Percentiles rank a stretch among this genome's conserved stretches.
Conservation (phyloP, 2,113 vertebrate genomes). For the Indicator maculatus region DNA sequence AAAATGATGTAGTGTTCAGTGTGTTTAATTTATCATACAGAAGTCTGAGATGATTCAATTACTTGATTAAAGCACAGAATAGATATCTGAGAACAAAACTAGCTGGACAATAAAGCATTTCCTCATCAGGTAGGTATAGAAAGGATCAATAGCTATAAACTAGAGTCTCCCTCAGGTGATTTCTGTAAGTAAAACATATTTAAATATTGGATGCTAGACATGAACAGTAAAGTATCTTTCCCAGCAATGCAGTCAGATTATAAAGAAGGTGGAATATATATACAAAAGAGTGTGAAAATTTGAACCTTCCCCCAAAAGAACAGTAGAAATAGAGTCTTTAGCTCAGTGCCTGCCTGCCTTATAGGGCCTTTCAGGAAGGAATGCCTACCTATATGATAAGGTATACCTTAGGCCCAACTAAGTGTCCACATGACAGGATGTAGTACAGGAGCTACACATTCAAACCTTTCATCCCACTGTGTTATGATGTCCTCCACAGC, state of each 20-base stretch:
- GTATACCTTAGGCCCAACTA: not conserved
- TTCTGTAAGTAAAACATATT: constrained; percentile 15
- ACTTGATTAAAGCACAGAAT: constrained; percentile 36
- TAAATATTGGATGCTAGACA: not conserved
- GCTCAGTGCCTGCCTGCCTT: not conserved
- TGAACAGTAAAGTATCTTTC: not conserved
- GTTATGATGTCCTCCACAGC: not conserved
- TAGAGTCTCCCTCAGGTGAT: not conserved
- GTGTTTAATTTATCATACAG: not conserved
- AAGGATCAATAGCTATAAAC: constrained; percentile 35
- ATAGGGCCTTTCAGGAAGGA: not conserved
- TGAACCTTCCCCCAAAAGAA: not conserved
- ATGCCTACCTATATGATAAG: not conserved
- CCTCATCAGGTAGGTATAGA: not conserved
- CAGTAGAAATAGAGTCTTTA: not conserved
- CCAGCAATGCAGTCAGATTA: not conserved
- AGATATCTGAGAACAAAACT: not conserved
- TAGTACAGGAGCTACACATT: not conserved
- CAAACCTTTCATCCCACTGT: not conserved
- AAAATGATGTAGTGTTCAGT: not conserved
- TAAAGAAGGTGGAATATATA: not conserved
- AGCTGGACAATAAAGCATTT: constrained; percentile 20
- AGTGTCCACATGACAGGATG: not conserved
- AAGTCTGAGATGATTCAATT: constrained; percentile 19
- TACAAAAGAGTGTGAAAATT: not conserved